phyloP scores from a whole-genome alignment of 2,113 vertebrate species.

The Ceuthmochares aereus region DNA sequence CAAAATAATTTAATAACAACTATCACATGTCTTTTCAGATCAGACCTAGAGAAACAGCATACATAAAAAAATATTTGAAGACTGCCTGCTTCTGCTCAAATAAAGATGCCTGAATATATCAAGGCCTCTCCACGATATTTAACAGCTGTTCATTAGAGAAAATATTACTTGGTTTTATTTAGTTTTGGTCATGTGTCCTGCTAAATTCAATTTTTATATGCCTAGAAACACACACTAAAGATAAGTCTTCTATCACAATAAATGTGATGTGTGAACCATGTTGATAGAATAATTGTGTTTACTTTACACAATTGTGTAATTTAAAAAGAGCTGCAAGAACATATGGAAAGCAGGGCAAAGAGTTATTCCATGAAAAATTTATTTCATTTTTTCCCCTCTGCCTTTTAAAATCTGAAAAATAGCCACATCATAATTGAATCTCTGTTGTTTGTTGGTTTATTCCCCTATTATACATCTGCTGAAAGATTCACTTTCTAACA shows the following conservation, averaged over 20 bases:
- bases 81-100: background rate
- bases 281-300: background rate
- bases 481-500: background rate
- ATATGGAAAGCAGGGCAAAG: background rate
- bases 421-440: background rate
- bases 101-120: background rate
- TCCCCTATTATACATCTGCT: background rate
- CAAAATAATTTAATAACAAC: background rate
- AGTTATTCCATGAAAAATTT: background rate
- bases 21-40: background rate
- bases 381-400: background rate
- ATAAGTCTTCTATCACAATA: background rate
- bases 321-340: background rate
- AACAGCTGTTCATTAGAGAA: background rate
- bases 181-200: background rate
- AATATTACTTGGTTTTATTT: background rate
- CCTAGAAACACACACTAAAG: background rate
- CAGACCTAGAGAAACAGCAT: background rate
- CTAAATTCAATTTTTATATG: background rate
- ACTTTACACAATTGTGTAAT: background rate
- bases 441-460: background rate
- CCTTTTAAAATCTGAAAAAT: background rate
- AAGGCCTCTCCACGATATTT: background rate
- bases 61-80: background rate
- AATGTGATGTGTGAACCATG: background rate